Conservation (phyloP, 1,140 invertebrate species). For the Gryllus bimaculatus region DNA sequence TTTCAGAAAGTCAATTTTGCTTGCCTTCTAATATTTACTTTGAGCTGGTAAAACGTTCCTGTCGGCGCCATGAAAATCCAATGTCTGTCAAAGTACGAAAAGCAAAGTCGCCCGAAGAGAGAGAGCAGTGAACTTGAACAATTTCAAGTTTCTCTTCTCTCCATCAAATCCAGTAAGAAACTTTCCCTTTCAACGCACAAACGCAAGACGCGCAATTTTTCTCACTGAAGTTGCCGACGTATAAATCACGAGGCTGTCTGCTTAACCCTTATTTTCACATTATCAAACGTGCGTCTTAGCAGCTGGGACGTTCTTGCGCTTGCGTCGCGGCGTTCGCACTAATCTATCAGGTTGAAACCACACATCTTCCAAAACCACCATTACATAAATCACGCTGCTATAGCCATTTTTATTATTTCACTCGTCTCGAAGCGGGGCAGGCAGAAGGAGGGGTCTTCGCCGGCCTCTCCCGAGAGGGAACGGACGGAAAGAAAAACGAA, state of each 20-base stretch:
- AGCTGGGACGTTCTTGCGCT: background rate
- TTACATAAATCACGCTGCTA: too few relatives aligned
- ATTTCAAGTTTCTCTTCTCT: conserved; percentile 5
- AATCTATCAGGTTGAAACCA: background rate
- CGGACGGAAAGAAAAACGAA: too few relatives aligned
- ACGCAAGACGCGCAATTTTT: background rate
- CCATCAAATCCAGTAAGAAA: background rate
- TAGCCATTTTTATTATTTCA: too few relatives aligned
- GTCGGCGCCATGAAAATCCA: background rate
- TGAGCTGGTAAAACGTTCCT: background rate
- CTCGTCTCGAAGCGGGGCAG: too few relatives aligned
- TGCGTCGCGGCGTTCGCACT: background rate
- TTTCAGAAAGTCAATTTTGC: background rate
- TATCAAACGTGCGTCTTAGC: background rate
- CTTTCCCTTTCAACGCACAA: background rate
- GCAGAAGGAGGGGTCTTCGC: too few relatives aligned
- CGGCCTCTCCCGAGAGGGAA: too few relatives aligned
- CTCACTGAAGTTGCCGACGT: background rate
- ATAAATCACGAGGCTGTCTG: background rate
- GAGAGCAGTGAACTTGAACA: background rate
- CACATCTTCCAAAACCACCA: background rate
- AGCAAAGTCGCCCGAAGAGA: background rate
- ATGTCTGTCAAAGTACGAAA: background rate
- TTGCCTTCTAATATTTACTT: background rate
- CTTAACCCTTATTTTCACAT: background rate